Base-by-base conservation (phyloP, 92 coral and sea anemone species). In the Umimayanthus kanabou region DNA sequence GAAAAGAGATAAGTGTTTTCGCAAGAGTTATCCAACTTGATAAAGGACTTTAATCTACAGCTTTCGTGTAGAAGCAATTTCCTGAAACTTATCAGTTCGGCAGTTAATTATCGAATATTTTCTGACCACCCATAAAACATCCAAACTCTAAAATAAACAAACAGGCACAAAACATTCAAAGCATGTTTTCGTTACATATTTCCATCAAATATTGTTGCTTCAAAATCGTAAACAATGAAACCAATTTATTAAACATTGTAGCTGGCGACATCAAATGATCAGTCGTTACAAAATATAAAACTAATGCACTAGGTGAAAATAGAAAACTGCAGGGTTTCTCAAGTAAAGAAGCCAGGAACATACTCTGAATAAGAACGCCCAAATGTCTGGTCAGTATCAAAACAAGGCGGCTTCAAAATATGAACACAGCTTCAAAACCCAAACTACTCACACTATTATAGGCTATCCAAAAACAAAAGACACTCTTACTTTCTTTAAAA, bases 121-220 rank as follows among this genome's bases (percentile, higher is more conserved):
- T 49, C 20, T 0, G 84, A 79, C 84, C 84, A 55, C 84, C 33
- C 84, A 57, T n/a, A 57, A 42, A 55, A 29, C 84, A 30, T 18
- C 5, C 28, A 53, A 80, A 53, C 70, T 6, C 5, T 6, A 53
- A 80, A 53, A 49, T 16, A 53, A 57, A 80, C 70, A 80, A 16
- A 55, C 47, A 4, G 22, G 26, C 26, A 22, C 26, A 30, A 53
- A 80, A 53, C 28, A 80, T 80, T 18, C 70, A 18, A 50, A 55
- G 33, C 39, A 79, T 79, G 84, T 80, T 55, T 80, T 57, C 16
- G 53, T 30, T 29, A 80, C 66, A 11, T 49, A 50, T 28, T 53
- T 49, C 69, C 14, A 50, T 53, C 28, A 33, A 28, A 14, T 28
- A 20, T 80, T 79, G 40, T 26, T 79, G 37, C 25, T 61, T 61